These are phyloP conservation scores for Oreohelix idahoensis DNA, from an alignment of 1,140 invertebrate genomes.

Conservation along the genomic window DNA sequence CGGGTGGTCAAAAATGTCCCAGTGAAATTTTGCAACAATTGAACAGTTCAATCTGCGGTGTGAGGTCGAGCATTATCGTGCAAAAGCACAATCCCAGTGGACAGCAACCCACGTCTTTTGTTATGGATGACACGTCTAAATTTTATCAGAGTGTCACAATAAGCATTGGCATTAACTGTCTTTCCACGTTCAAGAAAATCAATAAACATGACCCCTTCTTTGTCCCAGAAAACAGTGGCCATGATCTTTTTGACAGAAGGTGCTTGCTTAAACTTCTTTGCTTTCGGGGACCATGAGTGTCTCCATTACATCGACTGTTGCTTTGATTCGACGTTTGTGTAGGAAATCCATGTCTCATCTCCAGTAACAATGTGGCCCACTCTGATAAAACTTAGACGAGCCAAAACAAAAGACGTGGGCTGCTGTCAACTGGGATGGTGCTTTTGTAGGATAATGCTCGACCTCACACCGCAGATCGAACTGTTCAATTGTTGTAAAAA, in stretches of 20 bases:
- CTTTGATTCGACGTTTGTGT: background rate
- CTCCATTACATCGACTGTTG: background rate
- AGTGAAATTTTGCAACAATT: background rate
- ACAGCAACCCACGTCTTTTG: background rate
- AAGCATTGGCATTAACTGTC: background rate
- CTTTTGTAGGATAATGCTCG: too few species aligned
- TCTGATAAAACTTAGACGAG: too few species aligned
- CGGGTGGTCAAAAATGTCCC: too few species aligned
- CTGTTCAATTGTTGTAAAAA: too few species aligned
- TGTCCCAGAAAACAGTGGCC: background rate
- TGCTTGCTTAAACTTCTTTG: background rate
- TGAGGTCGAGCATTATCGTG: background rate
- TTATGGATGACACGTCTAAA: too few species aligned
- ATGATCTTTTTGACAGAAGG: slow-evolving; percentile 2
- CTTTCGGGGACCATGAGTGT: background rate
- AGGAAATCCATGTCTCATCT: too few species aligned
- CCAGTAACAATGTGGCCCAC: too few species aligned
- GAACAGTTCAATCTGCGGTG: background rate
- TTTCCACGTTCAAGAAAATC: background rate
- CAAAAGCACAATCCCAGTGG: background rate
- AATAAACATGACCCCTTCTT: background rate
- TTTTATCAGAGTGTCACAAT: background rate
- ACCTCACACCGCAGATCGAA: too few species aligned
- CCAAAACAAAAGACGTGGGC: too few species aligned
- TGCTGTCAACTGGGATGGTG: too few species aligned